Evolutionary conservation across 2,113 vertebrate genomes (phyloP).

Genomic region (Pagrus major): DNA sequence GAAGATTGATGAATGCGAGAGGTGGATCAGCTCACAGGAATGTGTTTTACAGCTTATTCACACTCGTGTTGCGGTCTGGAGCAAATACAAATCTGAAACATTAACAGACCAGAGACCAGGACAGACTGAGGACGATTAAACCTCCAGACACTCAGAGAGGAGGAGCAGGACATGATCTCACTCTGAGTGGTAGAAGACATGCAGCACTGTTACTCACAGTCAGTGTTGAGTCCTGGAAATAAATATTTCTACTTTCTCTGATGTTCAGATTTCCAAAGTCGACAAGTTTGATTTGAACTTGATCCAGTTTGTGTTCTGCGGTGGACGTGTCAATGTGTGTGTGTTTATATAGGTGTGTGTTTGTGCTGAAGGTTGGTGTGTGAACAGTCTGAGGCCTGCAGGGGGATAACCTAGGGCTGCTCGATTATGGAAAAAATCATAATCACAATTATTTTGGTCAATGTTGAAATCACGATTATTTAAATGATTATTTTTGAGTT

Average conservation of each 20-base stretch:
- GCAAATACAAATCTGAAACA: neutral
- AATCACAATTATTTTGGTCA: no score
- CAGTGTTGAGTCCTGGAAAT: no score
- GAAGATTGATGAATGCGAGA: neutral
- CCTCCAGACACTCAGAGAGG: neutral
- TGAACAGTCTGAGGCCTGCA: conserved; percentile 16
- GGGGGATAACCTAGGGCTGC: conserved; percentile 9
- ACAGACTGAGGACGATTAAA: neutral
- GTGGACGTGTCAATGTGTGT: neutral
- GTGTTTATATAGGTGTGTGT: neutral
- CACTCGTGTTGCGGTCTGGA: neutral
- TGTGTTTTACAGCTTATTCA: conserved; percentile 12
- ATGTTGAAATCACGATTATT: no score
- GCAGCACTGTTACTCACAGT: no score
- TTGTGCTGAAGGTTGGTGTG: neutral
- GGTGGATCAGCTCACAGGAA: neutral
- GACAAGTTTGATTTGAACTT: neutral
- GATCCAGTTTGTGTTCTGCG: neutral
- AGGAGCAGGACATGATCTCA: neutral
- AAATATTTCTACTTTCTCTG: no score
- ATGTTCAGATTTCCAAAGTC: no score
- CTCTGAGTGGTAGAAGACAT: neutral
- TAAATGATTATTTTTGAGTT: no score
- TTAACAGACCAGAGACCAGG: no score
- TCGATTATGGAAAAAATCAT: no score